Conservation (phyloP, 1,140 invertebrate species). For the Drosophila varians region DNA sequence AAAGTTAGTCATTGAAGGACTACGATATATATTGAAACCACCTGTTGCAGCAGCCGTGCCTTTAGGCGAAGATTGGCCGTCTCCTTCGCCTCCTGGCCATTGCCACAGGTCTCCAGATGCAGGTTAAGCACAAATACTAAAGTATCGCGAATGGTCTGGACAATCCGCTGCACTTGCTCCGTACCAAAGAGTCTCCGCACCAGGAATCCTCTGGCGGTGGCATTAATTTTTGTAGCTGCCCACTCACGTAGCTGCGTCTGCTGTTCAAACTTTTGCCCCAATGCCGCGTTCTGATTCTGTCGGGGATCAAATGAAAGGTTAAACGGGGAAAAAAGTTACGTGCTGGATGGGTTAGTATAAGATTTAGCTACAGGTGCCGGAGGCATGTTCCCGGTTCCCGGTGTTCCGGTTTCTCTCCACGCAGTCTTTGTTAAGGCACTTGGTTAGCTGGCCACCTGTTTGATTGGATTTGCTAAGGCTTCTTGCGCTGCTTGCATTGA, state of each 20-base stretch:
- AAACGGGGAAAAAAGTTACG: constrained; percentile 1
- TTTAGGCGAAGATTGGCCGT: constrained; percentile 87
- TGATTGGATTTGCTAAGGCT: constrained; percentile 27
- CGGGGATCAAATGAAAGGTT: constrained; percentile 17
- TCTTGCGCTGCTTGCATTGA: constrained; percentile 58
- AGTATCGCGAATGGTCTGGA: constrained; percentile 92
- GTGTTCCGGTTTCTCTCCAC: background rate
- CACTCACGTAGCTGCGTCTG: constrained; percentile 5
- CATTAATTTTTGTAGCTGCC: constrained; percentile 89
- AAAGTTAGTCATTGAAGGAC: background rate
- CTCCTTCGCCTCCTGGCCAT: constrained; percentile 83
- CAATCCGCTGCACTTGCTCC: constrained; percentile 90
- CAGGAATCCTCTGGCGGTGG: constrained; percentile 91
- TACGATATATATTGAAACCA: constrained; percentile 45
- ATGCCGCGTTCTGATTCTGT: background rate
- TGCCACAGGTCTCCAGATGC: constrained; percentile 85
- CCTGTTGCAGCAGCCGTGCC: constrained; percentile 87
- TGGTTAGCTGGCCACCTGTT: constrained; percentile 26
- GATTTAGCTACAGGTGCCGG: constrained; percentile 4
- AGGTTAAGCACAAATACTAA: constrained; percentile 90
- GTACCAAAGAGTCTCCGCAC: constrained; percentile 91
- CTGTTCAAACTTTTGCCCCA: background rate
- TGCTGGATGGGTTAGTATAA: constrained; percentile 26
- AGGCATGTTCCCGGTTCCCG: constrained; percentile 8
- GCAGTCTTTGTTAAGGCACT: constrained; percentile 57